Evolutionary conservation across 2,113 vertebrate species (phyloP).

Genomic region (Chrysochloris asiatica): DNA sequence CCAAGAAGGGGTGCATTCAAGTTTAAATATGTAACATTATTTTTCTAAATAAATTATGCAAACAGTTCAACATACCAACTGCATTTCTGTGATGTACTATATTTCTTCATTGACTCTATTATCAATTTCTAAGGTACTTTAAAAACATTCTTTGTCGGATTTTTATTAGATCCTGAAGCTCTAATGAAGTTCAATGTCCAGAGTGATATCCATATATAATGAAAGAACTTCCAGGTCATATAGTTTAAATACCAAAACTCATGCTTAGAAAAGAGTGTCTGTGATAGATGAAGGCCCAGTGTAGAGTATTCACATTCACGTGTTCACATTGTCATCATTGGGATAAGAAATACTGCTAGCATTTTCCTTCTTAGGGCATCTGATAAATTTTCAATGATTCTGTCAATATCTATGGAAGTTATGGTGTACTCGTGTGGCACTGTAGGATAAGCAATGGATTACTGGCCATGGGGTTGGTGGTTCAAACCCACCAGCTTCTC

Average conservation of each 20-base stretch:
- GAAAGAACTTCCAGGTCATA: neutral
- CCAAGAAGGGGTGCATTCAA: neutral
- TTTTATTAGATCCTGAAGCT: slow-evolving; percentile 5
- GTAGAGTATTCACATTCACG: too few species aligned
- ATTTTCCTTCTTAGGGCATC: slow-evolving; percentile 18
- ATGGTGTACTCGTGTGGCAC: too few species aligned
- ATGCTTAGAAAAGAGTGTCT: neutral
- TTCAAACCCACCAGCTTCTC: too few species aligned
- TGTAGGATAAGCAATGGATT: too few species aligned
- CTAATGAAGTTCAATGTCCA: slow-evolving; percentile 47
- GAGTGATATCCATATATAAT: slow-evolving; percentile 10
- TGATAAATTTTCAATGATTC: neutral
- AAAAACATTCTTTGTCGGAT: neutral
- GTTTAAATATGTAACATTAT: slow-evolving; percentile 48
- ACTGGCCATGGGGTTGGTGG: too few species aligned
- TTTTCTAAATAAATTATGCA: slow-evolving; percentile 17
- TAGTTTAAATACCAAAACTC: neutral
- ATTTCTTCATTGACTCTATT: neutral
- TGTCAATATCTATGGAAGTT: neutral
- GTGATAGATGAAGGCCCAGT: too few species aligned
- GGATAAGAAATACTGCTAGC: neutral
- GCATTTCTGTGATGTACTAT: neutral
- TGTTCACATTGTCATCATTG: neutral
- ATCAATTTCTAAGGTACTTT: slow-evolving; percentile 25
- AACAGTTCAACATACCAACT: neutral